Evolutionary conservation across 2,113 vertebrate species (phyloP).

Genomic region (Coturnix japonica): DNA sequence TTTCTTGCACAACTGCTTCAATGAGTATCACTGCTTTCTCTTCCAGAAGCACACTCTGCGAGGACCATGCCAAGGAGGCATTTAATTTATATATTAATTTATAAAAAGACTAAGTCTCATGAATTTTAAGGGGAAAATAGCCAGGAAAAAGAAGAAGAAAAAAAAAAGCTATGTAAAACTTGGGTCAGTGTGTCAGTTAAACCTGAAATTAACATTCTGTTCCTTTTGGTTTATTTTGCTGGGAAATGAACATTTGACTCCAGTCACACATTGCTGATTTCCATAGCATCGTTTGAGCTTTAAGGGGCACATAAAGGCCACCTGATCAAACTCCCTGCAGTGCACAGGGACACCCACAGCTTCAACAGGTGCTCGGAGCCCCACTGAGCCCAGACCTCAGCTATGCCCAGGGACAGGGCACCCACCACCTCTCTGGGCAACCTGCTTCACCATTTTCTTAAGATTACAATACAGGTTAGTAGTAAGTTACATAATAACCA

Average conservation of each 20-base stretch:
- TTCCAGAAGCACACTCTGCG: neutral
- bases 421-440: no score
- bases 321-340: no score
- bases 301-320: no score
- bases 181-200: neutral
- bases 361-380: no score
- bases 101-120: neutral
- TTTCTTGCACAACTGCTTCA: neutral
- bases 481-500: neutral
- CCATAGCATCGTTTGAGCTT: no score
- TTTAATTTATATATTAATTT: constrained; percentile 22
- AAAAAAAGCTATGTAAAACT: neutral
- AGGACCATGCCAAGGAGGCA: neutral
- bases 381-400: no score
- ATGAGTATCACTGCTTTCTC: neutral
- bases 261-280: neutral
- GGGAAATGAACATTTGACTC: neutral
- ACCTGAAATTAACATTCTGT: neutral
- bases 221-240: neutral
- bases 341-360: no score
- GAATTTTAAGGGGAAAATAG: neutral
- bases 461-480: neutral
- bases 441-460: neutral
- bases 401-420: no score
- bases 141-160: neutral